These are phyloP conservation scores for Lateolabrax maculatus DNA, from an alignment of 2,797 vertebrate species.

Conservation along the genomic window DNA sequence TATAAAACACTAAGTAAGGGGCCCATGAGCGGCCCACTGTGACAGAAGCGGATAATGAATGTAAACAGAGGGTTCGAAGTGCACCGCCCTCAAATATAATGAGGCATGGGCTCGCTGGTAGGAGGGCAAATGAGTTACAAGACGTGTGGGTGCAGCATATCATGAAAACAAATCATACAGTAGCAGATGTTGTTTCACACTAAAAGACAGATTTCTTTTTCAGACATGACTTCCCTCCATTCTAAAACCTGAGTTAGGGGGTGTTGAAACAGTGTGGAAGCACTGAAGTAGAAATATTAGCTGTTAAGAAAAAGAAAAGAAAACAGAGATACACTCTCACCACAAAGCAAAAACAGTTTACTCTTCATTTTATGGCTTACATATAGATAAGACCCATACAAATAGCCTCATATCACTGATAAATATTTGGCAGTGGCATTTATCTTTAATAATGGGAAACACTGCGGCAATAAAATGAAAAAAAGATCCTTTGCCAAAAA, in stretches of 20 bases:
- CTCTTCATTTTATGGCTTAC: constrained; percentile 19
- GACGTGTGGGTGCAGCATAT: constrained; percentile 13
- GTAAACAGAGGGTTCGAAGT: constrained; percentile 9
- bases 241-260: constrained; percentile 2
- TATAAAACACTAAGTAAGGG: background rate
- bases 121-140: constrained; percentile 19
- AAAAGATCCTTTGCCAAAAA: constrained; percentile 15
- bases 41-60: constrained; percentile 28
- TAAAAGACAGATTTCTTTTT: constrained; percentile 37
- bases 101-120: constrained; percentile 2
- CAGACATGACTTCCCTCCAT: background rate
- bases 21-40: background rate
- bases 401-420: constrained; percentile 35
- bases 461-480: constrained; percentile 17
- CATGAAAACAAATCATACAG: constrained; percentile 27
- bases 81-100: constrained; percentile 24
- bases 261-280: constrained; percentile 17
- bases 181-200: constrained; percentile 44
- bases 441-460: constrained; percentile 47
- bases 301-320: constrained; percentile 11
- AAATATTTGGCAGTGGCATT: constrained; percentile 38
- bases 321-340: background rate
- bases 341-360: constrained; percentile 32
- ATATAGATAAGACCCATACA: constrained; percentile 34
- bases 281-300: constrained; percentile 30